phyloP scores from a whole-genome alignment of 2,797 vertebrate genomes.

The Tamandua tetradactyla region DNA sequence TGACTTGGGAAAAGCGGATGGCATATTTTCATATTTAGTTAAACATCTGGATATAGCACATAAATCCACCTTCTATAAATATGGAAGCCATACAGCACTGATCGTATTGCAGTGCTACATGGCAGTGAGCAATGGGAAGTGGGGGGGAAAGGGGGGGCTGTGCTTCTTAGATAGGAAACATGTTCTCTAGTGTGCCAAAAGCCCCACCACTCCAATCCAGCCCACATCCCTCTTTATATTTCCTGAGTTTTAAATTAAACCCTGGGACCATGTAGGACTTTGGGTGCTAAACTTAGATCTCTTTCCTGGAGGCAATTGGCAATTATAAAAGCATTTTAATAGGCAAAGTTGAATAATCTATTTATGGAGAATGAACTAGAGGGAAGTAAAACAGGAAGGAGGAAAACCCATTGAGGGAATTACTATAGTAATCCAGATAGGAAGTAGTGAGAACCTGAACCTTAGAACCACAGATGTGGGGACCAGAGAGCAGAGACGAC shows the following conservation, averaged over 20 bases:
- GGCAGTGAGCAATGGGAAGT: background rate
- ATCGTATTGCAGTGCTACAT: background rate
- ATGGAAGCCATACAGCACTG: background rate
- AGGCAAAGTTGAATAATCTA: background rate
- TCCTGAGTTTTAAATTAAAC: slow-evolving; percentile 8
- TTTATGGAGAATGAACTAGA: background rate
- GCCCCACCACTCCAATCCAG: background rate
- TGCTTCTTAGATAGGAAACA: no score
- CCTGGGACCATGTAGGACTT: background rate
- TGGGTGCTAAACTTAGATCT: background rate
- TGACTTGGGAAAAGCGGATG: background rate
- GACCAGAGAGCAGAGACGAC: background rate
- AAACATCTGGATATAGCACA: background rate
- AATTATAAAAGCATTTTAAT: slow-evolving; percentile 47
- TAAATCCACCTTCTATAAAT: background rate
- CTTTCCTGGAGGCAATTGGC: background rate
- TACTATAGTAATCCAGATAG: background rate
- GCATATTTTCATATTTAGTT: background rate
- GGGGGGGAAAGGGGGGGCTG: no score
- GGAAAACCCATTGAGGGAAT: background rate
- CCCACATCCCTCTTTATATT: background rate
- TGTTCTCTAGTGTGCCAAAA: background rate
- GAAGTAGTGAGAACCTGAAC: background rate
- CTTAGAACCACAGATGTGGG: background rate
- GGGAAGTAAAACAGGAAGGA: background rate